Evolutionary conservation across 2,113 vertebrate genomes (phyloP), one percentile per base, ranked within the genome.

Genomic region (Podocnemis expansa): DNA sequence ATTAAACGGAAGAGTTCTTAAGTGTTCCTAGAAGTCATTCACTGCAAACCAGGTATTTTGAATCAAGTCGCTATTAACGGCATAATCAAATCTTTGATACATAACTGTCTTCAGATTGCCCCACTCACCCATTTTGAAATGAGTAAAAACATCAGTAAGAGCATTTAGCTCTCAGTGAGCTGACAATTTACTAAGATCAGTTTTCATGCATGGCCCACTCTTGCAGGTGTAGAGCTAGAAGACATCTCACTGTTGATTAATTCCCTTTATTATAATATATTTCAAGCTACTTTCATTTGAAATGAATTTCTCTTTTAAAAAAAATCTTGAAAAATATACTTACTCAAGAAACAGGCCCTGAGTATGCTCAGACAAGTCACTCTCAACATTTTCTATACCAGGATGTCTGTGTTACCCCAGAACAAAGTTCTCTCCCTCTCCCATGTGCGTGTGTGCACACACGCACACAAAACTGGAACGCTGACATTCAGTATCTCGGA

Each of bases 61-160:
- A 73, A 24, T 4, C 14, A 38, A 8, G 22, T 19, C 31, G 0
- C 0, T 52, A 11, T 45, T 51, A 82, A 82, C 25, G 14, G 70
- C 70, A 24, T 14, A 34, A 45, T 3, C 58, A 78, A 29, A 27
- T 41, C 58, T 51, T 51, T 25, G 24, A 7, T 47, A 45, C 31
- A n/a, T 47, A 7, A 3, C 8, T 19, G 63, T 70, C 63, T 70
- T 70, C 63, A 38, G n/a, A 38, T 8, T 78, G 13, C 41, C 1
- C 0, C 8, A 47, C 31, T 31, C 55, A 43, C 12, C 22, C 78
- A 29, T 2, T 4, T 45, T 31, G 51, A 79, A 83, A 47, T 51
- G 29, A 13, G 43, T 89, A 25, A 70, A 89, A 85, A 4, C 73
- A 45, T 16, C 49, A 10, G 27, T 3, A 2, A n/a, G 11, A 25